These are phyloP conservation scores for Morone saxatilis DNA, from an alignment of 2,113 vertebrate genomes.

Conservation along the genomic window DNA sequence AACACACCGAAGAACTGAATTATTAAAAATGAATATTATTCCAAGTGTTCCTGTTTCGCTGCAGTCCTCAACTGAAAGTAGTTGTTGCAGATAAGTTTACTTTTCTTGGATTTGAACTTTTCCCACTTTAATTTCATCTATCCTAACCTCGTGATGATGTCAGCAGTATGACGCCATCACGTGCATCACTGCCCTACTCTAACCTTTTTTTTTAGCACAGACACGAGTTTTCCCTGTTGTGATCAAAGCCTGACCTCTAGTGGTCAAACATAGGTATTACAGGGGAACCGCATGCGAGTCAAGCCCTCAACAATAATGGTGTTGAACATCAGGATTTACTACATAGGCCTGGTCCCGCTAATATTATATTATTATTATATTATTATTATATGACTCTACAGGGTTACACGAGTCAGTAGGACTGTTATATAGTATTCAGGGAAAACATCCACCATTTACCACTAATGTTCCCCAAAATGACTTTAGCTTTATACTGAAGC, in stretches of 20 bases:
- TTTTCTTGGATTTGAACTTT: neutral
- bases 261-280: slow-evolving; percentile 16
- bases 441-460: neutral
- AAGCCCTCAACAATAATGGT: too few species aligned
- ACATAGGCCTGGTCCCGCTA: too few species aligned
- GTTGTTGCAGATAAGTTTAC: neutral
- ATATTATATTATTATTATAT: too few species aligned
- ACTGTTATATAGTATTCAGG: neutral
- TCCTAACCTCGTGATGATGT: neutral
- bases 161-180: slow-evolving; percentile 13
- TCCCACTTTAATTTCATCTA: neutral
- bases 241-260: slow-evolving; percentile 54
- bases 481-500: neutral
- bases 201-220: neutral
- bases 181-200: neutral
- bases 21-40: neutral
- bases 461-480: neutral
- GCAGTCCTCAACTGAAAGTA: too few species aligned
- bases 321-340: too few species aligned
- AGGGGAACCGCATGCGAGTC: too few species aligned
- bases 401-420: too few species aligned
- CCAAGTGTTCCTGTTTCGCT: neutral
- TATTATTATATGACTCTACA: neutral
- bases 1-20: neutral
- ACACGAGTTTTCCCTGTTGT: neutral